These are phyloP conservation scores for Calypte anna DNA, from an alignment of 2,113 vertebrate species.

Conservation along the genomic window DNA sequence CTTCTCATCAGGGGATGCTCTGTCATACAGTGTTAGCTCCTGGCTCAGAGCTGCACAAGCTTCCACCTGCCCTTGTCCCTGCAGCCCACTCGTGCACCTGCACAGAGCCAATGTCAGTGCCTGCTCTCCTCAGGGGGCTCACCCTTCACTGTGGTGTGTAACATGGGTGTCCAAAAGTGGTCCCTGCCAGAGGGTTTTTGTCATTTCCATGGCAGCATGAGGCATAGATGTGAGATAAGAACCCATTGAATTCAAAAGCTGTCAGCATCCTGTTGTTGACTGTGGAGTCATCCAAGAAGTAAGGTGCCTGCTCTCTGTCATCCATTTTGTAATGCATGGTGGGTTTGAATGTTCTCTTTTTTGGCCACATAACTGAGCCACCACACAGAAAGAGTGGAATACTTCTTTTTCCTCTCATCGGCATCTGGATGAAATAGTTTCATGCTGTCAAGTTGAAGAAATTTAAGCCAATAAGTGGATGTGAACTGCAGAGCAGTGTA, in stretches of 20 bases:
- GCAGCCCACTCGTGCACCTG: background rate
- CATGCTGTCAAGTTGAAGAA: background rate
- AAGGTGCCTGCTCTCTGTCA: background rate
- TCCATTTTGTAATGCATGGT: background rate
- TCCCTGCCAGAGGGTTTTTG: background rate
- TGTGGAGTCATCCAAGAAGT: background rate
- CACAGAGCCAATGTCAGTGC: fast-evolving
- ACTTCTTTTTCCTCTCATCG: background rate
- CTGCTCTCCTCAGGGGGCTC: background rate
- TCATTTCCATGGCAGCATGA: background rate
- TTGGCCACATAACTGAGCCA: background rate
- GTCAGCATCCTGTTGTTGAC: background rate
- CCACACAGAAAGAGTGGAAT: background rate
- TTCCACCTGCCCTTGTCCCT: background rate
- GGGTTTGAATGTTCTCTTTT: background rate
- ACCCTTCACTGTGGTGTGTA: background rate
- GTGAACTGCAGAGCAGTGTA: background rate
- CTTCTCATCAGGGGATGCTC: background rate
- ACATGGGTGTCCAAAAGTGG: background rate
- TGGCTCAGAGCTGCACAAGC: background rate
- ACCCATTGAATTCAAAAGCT: background rate
- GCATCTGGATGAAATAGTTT: background rate
- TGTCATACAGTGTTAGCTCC: background rate
- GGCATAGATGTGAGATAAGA: background rate
- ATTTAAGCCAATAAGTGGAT: background rate